Conservation (phyloP, 2,797 vertebrate genomes). For the Acropternis orthonyx region DNA sequence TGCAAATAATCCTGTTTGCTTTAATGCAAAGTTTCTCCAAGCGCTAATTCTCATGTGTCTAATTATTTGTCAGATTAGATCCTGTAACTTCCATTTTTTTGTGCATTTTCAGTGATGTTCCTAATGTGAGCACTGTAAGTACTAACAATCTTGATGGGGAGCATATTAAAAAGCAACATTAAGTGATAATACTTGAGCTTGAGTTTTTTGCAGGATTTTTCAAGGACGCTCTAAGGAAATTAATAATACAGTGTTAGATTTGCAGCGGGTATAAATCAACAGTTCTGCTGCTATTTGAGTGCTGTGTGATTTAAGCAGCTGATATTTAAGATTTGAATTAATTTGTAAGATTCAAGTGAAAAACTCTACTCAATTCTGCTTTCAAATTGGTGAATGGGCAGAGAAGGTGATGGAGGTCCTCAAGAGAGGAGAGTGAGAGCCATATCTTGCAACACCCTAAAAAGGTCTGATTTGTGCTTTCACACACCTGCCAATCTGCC, state of each 20-base stretch:
- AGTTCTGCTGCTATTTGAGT: not conserved
- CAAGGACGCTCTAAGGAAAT: not conserved
- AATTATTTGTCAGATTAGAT: slow-evolving; percentile 55
- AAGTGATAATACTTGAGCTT: not conserved
- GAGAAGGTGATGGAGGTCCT: not conserved
- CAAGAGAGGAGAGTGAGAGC: not conserved
- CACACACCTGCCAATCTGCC: not conserved
- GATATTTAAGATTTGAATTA: not conserved
- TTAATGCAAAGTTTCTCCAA: slow-evolving; percentile 22
- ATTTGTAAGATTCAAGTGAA: not conserved
- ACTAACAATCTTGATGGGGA: not conserved
- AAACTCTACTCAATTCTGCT: not conserved
- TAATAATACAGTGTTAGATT: not conserved
- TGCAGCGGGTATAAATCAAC: not conserved
- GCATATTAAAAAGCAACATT: not conserved
- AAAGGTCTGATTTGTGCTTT: not conserved
- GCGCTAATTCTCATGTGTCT: slow-evolving; percentile 9
- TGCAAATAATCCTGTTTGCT: slow-evolving; percentile 42
- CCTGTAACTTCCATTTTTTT: not conserved
- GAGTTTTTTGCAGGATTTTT: not conserved
- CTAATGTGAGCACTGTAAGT: not conserved
- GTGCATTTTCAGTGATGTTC: not conserved
- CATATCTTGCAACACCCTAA: not conserved
- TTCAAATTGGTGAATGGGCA: not conserved
- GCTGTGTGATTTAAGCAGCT: not conserved